phyloP scores from a whole-genome alignment of 2,113 vertebrate genomes.

The Chamaea fasciata region DNA sequence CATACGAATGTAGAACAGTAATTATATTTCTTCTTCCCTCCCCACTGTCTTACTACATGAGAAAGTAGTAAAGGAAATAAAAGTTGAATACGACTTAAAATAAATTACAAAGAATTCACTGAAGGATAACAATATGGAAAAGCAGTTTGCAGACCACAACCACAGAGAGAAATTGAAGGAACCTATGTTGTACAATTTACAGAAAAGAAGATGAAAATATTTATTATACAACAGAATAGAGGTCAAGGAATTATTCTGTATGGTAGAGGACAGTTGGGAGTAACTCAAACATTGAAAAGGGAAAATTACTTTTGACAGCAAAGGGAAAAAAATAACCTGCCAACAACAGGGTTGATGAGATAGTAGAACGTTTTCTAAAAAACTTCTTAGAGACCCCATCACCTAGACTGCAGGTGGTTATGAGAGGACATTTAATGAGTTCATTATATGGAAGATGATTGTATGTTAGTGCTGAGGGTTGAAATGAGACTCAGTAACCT shows the following conservation, averaged over 20 bases:
- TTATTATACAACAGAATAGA: not conserved
- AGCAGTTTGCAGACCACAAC: not conserved
- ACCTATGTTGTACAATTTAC: not conserved
- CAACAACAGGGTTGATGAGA: conserved; percentile 21
- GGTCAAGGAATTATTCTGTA: conserved; percentile 2
- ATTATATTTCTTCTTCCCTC: not conserved
- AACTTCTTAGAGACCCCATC: conserved; percentile 33
- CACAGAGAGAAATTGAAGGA: not conserved
- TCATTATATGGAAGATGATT: conserved; percentile 42
- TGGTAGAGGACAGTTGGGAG: conserved; percentile 7
- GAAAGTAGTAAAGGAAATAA: not conserved
- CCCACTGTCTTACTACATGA: not conserved
- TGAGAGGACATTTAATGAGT: conserved; percentile 49
- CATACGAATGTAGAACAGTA: not conserved
- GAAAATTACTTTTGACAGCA: conserved; percentile 42
- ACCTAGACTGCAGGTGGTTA: conserved; percentile 42
- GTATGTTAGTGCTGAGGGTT: conserved; percentile 12
- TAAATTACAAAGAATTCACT: not conserved
- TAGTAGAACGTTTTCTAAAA: not conserved
- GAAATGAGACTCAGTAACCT: conserved; percentile 27
- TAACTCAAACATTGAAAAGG: conserved; percentile 18
- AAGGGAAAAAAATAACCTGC: not conserved
- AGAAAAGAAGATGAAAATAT: conserved; percentile 24
- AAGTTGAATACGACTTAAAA: not conserved
- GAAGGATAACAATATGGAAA: not conserved